These are phyloP conservation scores for Neoscelio sp. DNA, from an alignment of 2,888 invertebrate genomes.

Conservation along the genomic window DNA sequence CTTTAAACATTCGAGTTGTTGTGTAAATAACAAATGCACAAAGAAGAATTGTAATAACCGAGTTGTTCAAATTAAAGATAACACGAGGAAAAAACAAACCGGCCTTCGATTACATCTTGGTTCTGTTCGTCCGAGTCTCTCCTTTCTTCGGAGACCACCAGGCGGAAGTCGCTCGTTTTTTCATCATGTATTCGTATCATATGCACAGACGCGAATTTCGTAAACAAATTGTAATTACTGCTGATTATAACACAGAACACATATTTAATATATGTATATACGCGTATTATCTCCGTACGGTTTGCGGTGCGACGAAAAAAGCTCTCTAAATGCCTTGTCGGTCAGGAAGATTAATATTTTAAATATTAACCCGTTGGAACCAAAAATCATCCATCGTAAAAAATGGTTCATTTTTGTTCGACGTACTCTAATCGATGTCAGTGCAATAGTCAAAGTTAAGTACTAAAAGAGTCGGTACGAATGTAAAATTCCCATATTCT, in stretches of 20 bases:
- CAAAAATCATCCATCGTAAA: too few species aligned
- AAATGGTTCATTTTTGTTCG: too few species aligned
- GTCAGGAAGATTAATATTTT: slow-evolving; percentile 39
- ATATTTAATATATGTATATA: slow-evolving; percentile 54
- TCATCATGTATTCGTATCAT: slow-evolving; percentile 32
- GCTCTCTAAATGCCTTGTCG: slow-evolving; percentile 64
- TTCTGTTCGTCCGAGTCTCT: slow-evolving; percentile 35
- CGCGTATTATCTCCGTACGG: slow-evolving; percentile 42
- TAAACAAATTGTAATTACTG: slow-evolving; percentile 62
- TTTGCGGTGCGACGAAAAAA: slow-evolving; percentile 44
- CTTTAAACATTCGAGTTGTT: too few species aligned
- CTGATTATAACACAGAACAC: slow-evolving; percentile 47
- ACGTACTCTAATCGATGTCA: slow-evolving; percentile 26
- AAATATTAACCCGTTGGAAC: slow-evolving; percentile 35
- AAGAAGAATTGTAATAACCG: too few species aligned
- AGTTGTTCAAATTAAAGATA: neutral
- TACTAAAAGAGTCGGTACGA: neutral
- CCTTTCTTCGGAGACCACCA: slow-evolving; percentile 13
- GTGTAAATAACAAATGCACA: slow-evolving; percentile 11
- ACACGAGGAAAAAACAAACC: neutral
- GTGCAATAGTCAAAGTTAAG: slow-evolving; percentile 56
- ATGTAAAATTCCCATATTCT: too few species aligned
- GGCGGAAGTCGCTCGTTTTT: slow-evolving; percentile 48
- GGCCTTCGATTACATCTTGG: slow-evolving; percentile 60
- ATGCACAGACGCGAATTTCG: slow-evolving; percentile 61